Evolutionary conservation across 2,888 invertebrate genomes (phyloP).

Genomic region (Melinopterus prodromus): DNA sequence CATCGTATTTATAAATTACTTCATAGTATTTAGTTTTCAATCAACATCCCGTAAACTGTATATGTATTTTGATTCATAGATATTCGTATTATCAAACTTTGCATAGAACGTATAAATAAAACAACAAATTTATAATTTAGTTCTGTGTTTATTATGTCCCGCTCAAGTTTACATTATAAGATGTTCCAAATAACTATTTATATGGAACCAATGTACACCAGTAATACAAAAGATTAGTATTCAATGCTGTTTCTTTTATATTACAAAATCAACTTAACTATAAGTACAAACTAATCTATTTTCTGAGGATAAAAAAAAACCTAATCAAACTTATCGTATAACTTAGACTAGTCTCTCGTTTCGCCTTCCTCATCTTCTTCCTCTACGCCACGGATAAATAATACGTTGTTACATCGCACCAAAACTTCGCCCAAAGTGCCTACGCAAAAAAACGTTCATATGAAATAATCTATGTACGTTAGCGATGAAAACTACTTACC

Average conservation of each 20-base stretch:
- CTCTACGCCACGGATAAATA: slow-evolving; percentile 93
- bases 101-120: too few species aligned
- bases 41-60: too few species aligned
- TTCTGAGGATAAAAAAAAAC: background rate
- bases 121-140: too few species aligned
- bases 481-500: slow-evolving; percentile 62
- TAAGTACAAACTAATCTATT: background rate
- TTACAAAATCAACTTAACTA: background rate
- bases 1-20: background rate
- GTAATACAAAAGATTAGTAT: background rate
- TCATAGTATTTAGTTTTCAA: too few species aligned
- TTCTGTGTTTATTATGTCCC: background rate
- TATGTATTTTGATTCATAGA: too few species aligned
- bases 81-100: too few species aligned
- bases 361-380: slow-evolving; percentile 98
- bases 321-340: background rate
- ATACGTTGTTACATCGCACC: slow-evolving; percentile 95
- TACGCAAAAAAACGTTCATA: slow-evolving; percentile 49
- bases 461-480: slow-evolving; percentile 17
- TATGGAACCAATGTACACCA: background rate
- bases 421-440: slow-evolving; percentile 95
- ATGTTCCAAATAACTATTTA: background rate
- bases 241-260: background rate
- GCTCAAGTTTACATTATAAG: background rate
- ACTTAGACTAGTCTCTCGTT: slow-evolving; percentile 78